Base-by-base conservation (phyloP, 2,888 invertebrate genomes). In the Lordiphosa fenestrarum region DNA sequence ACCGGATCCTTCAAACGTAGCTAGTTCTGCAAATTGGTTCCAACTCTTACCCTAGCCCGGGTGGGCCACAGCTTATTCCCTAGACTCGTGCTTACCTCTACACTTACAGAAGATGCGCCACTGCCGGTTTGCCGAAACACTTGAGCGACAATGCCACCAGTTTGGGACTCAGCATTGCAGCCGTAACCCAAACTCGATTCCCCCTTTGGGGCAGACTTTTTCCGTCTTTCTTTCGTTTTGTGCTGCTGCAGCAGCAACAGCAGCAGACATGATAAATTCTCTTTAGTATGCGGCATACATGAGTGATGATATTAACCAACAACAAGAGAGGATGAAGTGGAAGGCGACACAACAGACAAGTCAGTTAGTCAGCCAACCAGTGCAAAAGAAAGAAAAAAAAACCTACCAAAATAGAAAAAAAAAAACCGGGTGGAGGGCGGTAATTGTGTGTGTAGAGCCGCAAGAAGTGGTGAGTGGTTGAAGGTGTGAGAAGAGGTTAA, bases 231-330 rank as follows among this genome's bases (percentile, higher is more conserved):
- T 33, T 33, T 21, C 21, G 47, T 40, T 25, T 9, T 19, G 36
- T 48, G 42, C 19, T 42, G 19, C 21, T 33, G 52, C 59, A 55
- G 47, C 41, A 50, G 67, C 65, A 51, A 71, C 77, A 73, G 73
- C 84, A 73, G 66, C 71, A 84, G 84, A 76, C 76, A 86, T 83
- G 86, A 86, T 86, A 78, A 86, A 85, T 86, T 85, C 85, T 75
- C 76, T 81, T 85, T 76, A 83, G 85, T 78, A 85, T 86, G 86
- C 86, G 86, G 77, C 81, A 71, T 77, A 84, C 86, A 84, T 83
- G 83, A 84, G 85, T 84, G 84, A 86, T 86, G 85, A 86, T 85
- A 84, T 80, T 83, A 84, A 80, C 76, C 84, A 71, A 70, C 71
- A 84, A 84, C 68, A 68, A 64, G 65, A 64, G 65, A 50, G 53